phyloP scores from a whole-genome alignment of 2,113 vertebrate species.

The Pachycephala philippinensis region DNA sequence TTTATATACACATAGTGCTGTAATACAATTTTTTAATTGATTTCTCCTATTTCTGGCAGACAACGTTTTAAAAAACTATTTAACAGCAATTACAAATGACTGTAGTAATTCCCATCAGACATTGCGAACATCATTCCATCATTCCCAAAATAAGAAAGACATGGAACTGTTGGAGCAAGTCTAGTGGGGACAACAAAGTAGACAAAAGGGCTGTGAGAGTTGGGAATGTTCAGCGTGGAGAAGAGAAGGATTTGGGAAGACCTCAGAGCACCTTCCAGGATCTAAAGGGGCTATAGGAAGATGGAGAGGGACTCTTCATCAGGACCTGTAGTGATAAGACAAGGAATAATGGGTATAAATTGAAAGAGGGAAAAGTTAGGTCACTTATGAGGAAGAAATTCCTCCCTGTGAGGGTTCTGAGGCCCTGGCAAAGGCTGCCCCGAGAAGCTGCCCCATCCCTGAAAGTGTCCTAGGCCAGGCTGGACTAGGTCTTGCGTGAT shows the following conservation, averaged over 20 bases:
- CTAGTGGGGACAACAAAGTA: fast-evolving
- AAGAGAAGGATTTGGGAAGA: not conserved
- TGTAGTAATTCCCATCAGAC: not conserved
- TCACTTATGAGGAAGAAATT: not conserved
- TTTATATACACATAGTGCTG: not conserved
- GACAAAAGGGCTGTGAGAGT: not conserved
- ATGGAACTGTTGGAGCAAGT: not conserved
- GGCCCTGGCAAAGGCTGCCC: too few species aligned
- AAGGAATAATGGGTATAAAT: not conserved
- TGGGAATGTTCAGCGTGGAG: not conserved
- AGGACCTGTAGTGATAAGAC: not conserved
- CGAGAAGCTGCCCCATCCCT: not conserved
- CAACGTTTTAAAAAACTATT: not conserved
- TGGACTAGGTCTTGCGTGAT: not conserved
- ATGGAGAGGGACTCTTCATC: not conserved
- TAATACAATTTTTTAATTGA: not conserved
- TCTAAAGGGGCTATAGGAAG: not conserved
- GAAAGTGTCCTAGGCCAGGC: too few species aligned
- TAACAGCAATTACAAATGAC: not conserved
- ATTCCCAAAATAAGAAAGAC: not conserved
- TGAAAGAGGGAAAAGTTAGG: not conserved
- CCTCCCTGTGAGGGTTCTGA: not conserved
- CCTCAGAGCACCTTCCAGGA: not conserved
- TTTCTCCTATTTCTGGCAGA: not conserved
- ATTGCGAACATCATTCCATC: not conserved